A percentile compares a stretch with the other conserved stretches of the same genome.
Evolutionary conservation across 2,888 invertebrate genomes (phyloP).

Genomic region (Leptinotarsa haldemani): DNA sequence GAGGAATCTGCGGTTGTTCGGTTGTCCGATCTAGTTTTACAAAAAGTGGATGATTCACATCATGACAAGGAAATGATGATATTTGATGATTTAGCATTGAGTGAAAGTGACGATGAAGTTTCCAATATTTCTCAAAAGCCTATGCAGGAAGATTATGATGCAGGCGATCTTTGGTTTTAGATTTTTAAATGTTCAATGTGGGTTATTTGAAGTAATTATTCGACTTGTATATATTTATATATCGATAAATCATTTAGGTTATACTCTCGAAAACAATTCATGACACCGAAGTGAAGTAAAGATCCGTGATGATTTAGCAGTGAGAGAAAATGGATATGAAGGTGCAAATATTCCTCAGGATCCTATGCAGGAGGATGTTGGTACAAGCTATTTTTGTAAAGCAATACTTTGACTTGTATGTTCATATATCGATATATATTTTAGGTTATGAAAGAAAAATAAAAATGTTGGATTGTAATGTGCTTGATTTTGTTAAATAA

Average conservation of each 20-base stretch:
- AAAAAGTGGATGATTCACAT: slow-evolving; percentile 55
- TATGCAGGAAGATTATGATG: slow-evolving; percentile 66
- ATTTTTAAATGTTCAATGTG: neutral
- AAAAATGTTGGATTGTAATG: no score
- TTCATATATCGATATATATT: neutral
- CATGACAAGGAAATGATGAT: slow-evolving; percentile 70
- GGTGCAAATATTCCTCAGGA: slow-evolving; percentile 49
- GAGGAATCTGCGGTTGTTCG: slow-evolving; percentile 93
- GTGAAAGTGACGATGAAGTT: slow-evolving; percentile 80
- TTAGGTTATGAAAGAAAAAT: neutral
- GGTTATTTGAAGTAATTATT: neutral
- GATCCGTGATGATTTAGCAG: slow-evolving; percentile 80
- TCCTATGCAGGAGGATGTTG: slow-evolving; percentile 64
- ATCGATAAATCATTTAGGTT: neutral
- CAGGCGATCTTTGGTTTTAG: slow-evolving; percentile 73
- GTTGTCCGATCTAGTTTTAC: slow-evolving; percentile 66
- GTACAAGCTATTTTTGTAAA: slow-evolving; percentile 70
- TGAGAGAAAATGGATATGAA: slow-evolving; percentile 83
- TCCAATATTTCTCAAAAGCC: slow-evolving; percentile 58
- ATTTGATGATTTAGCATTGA: slow-evolving; percentile 80
- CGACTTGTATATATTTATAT: neutral
- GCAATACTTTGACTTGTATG: neutral
- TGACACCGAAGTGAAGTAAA: slow-evolving; percentile 69
- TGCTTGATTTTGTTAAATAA: no score
- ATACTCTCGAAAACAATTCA: slow-evolving; percentile 39